Conservation (phyloP, 2,888 invertebrate species). For the Neoascia interrupta region DNA sequence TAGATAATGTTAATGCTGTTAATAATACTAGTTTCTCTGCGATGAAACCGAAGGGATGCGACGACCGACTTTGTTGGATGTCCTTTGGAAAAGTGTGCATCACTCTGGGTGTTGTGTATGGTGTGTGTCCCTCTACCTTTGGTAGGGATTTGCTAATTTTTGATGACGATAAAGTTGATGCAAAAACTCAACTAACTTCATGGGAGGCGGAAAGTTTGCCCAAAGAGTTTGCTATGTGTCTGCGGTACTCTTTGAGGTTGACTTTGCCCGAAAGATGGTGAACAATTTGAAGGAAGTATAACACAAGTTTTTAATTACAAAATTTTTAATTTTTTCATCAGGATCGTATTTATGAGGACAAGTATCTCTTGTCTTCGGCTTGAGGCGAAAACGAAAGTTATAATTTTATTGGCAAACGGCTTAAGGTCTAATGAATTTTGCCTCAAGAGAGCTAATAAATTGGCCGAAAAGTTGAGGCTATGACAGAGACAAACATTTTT, state of each 20-base stretch:
- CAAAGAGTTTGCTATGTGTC: constrained; percentile 4
- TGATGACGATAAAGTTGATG: constrained; percentile 42
- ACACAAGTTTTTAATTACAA: constrained; percentile 56
- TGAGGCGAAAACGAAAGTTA: background rate
- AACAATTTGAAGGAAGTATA: constrained; percentile 2
- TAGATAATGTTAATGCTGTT: constrained; percentile 63
- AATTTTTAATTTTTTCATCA: background rate
- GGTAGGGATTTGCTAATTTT: constrained; percentile 34
- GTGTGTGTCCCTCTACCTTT: constrained; percentile 25
- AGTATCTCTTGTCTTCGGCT: background rate
- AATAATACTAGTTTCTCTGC: constrained; percentile 56
- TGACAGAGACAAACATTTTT: too few relatives aligned
- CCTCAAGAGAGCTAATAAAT: too few relatives aligned
- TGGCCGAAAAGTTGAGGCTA: too few relatives aligned
- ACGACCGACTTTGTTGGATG: background rate
- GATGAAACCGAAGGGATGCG: background rate
- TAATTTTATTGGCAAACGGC: background rate
- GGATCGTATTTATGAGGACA: constrained; percentile 10
- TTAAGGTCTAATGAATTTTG: background rate
- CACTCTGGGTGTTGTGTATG: background rate
- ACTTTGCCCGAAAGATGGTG: constrained; percentile 28
- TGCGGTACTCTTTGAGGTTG: background rate
- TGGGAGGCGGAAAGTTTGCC: constrained; percentile 50
- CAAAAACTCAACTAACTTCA: constrained; percentile 37
- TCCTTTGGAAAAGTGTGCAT: constrained; percentile 24